Conservation (phyloP, 1,140 invertebrate genomes). For the Lutraria rhynchaena region DNA sequence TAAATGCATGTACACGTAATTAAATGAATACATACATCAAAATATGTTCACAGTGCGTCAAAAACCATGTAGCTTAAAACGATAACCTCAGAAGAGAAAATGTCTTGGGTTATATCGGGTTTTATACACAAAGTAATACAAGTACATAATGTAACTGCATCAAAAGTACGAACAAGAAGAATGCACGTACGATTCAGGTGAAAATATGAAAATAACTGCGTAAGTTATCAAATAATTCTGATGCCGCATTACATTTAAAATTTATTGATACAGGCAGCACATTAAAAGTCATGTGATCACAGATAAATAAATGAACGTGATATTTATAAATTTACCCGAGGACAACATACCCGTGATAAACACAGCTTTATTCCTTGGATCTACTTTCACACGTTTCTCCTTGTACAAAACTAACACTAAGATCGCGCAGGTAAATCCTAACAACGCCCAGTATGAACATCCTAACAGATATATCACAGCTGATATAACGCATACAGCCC, state of each 20-base stretch:
- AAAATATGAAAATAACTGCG: background rate
- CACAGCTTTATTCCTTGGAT: conserved; percentile 61
- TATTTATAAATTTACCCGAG: background rate
- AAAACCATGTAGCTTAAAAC: no score
- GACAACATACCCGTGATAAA: conserved; percentile 64
- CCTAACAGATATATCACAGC: background rate
- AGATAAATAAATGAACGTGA: background rate
- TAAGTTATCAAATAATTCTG: background rate
- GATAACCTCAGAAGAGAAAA: no score
- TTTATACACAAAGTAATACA: no score
- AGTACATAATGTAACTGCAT: background rate
- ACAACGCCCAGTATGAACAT: background rate
- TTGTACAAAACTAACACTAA: conserved; percentile 5
- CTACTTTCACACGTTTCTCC: conserved; percentile 33
- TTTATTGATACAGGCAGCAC: conserved; percentile 13
- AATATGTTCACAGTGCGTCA: no score
- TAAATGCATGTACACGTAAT: no score
- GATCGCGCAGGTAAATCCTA: background rate
- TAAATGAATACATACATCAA: no score
- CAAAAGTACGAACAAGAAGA: background rate
- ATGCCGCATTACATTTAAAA: background rate
- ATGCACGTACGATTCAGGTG: background rate
- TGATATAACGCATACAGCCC: no score
- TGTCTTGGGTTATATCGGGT: no score
- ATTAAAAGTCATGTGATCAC: background rate